Percentiles rank a stretch among this genome's conserved stretches.
Conservation (phyloP, 2,797 vertebrate genomes). For the Psittacula echo region DNA sequence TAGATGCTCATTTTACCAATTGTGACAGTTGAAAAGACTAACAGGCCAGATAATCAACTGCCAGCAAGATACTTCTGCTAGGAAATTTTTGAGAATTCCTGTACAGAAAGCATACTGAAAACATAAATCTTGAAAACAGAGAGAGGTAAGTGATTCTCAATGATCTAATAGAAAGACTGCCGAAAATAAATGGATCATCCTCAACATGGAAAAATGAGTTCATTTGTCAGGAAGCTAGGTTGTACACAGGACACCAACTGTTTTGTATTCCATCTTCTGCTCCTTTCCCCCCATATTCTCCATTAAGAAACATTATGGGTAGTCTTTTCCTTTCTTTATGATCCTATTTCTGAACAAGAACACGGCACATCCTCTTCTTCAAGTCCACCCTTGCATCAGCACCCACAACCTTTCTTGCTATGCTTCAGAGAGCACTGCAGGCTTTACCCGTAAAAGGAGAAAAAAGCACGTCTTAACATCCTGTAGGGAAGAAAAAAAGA, state of each 20-base stretch:
- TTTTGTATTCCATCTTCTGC: neutral
- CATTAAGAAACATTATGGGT: neutral
- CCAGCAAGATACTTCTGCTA: neutral
- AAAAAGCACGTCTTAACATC: neutral
- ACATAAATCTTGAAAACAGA: neutral
- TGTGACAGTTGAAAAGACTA: neutral
- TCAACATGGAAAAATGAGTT: neutral
- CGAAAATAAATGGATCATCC: neutral
- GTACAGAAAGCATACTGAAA: neutral
- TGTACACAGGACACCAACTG: neutral
- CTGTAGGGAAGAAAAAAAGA: neutral
- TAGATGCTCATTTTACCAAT: neutral
- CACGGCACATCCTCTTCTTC: neutral
- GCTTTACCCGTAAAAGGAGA: neutral
- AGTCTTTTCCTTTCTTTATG: neutral
- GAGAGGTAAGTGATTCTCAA: neutral
- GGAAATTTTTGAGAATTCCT: neutral
- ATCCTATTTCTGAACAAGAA: neutral
- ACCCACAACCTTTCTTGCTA: neutral
- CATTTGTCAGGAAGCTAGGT: neutral
- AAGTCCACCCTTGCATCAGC: neutral
- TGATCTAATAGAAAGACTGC: neutral
- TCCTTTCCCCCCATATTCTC: neutral
- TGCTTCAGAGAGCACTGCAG: neutral
- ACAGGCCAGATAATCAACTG: neutral